Evolutionary conservation across 2,888 invertebrate species (phyloP), one percentile per base, ranked within the genome.

Genomic region (Apotomis turbidana): DNA sequence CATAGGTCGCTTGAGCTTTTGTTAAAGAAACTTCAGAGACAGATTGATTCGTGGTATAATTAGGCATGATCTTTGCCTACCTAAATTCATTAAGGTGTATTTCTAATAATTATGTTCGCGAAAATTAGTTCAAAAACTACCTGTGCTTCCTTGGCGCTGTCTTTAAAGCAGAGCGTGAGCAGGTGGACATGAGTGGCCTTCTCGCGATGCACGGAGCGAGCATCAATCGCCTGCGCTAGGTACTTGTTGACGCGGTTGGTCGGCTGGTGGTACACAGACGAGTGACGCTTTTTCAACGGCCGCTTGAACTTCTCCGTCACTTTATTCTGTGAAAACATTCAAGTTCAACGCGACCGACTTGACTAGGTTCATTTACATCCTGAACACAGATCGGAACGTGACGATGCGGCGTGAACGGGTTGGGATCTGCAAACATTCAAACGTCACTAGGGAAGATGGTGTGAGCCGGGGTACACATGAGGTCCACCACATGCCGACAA

Each of bases 231-330:
- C 90, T 98, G 97, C 74, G 97, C 97, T 81, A 98, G 94, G 91
- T 97, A 98, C 88, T 97, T 98, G 94, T 98, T 98, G 73, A 98
- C 98, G 78, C 98, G 95, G 91, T 98, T 98, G 52, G 97, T 97
- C 51, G 97, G 97, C 90, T 97, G 97, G 91, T 97, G 97, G 89
- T 97, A 97, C 76, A 97, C 96, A 86, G 96, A 96, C 78, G 97
- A 97, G 90, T 97, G 97, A 80, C 97, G 95, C 93, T 97, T 97
- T 90, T 97, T 97, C 90, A 97, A 96, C 68, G 97, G 97, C 84
- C 97, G 95, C 92, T 97, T 97, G 87, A 97, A 96, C 89, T 97
- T 96, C 90, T 97, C 97, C 75, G 97, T 97, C 78, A 97, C 97
- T 94, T 97, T 97, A 81, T 96, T 97, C 96, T 97, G 95, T 83